Conservation (phyloP, 2,888 invertebrate genomes). For the Cylloceria caligata region DNA sequence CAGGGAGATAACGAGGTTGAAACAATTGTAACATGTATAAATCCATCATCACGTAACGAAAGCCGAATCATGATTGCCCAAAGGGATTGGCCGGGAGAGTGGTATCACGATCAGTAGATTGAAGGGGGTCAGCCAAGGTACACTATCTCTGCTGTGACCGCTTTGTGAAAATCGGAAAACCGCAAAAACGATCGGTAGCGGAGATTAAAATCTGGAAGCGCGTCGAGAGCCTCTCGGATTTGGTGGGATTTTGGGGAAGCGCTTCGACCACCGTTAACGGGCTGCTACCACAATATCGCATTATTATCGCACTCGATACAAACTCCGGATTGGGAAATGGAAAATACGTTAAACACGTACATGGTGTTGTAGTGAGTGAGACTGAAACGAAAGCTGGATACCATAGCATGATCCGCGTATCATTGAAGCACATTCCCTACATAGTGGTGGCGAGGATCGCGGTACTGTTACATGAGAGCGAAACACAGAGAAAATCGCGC, state of each 20-base stretch:
- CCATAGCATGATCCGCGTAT: slow-evolving; percentile 56
- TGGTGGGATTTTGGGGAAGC: slow-evolving; percentile 52
- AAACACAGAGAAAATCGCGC: slow-evolving; percentile 9
- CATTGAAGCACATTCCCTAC: slow-evolving; percentile 43
- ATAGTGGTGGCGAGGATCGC: slow-evolving; percentile 25
- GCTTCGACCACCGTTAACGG: slow-evolving; percentile 47
- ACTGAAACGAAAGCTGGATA: slow-evolving; percentile 43
- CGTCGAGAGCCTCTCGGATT: slow-evolving; percentile 50
- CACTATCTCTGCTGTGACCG: slow-evolving; percentile 37
- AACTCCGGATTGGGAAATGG: slow-evolving; percentile 53
- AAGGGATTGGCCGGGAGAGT: slow-evolving; percentile 20
- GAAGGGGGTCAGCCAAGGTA: not conserved
- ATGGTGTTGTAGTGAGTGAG: slow-evolving; percentile 11
- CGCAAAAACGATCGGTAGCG: slow-evolving; percentile 64
- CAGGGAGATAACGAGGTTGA: slow-evolving; percentile 67
- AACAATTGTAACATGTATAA: slow-evolving; percentile 70
- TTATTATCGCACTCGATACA: slow-evolving; percentile 69
- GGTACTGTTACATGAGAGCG: slow-evolving; percentile 12
- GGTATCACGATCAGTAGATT: not conserved
- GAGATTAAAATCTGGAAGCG: slow-evolving; percentile 67
- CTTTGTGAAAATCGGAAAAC: slow-evolving; percentile 64
- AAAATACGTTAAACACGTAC: slow-evolving; percentile 62
- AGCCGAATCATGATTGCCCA: slow-evolving; percentile 62
- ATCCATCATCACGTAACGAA: slow-evolving; percentile 67
- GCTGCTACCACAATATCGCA: slow-evolving; percentile 66